These are phyloP conservation scores for Euzetes globulus DNA, from an alignment of 2,888 invertebrate species.

Conservation along the genomic window DNA sequence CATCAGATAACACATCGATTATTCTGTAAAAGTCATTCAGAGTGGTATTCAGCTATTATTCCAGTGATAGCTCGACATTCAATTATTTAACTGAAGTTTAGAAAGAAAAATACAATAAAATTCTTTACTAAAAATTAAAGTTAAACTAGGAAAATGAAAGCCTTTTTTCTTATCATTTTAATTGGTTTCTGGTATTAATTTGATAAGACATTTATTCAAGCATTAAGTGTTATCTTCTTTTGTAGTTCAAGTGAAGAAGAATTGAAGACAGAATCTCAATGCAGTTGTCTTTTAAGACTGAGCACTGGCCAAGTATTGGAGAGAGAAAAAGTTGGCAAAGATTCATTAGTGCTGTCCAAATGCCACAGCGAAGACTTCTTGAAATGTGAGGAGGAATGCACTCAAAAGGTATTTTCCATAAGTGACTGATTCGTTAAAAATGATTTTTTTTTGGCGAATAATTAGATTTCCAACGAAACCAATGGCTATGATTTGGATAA, in stretches of 20 bases:
- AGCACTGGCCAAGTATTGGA: neutral
- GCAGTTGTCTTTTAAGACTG: neutral
- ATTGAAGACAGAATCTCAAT: neutral
- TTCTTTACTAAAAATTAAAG: too few species aligned
- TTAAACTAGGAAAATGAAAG: neutral
- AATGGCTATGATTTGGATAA: conserved; percentile 10
- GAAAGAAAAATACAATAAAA: too few species aligned
- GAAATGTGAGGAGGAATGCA: neutral
- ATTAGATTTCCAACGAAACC: conserved; percentile 7
- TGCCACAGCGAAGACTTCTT: neutral
- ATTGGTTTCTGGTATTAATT: neutral
- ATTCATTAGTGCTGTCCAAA: neutral
- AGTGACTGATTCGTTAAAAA: neutral
- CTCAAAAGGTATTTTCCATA: conserved; percentile 2
- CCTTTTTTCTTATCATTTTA: neutral
- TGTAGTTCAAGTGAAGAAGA: neutral
- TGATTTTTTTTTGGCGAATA: neutral
- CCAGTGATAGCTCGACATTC: too few species aligned
- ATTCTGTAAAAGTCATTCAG: too few species aligned
- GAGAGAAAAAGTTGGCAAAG: neutral
- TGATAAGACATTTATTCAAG: neutral
- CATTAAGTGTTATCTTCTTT: neutral
- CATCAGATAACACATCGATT: too few species aligned
- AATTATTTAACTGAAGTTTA: too few species aligned
- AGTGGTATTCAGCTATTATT: too few species aligned